Evolutionary conservation across 2,797 vertebrate genomes (phyloP).

Genomic region (Myotis daubentonii): DNA sequence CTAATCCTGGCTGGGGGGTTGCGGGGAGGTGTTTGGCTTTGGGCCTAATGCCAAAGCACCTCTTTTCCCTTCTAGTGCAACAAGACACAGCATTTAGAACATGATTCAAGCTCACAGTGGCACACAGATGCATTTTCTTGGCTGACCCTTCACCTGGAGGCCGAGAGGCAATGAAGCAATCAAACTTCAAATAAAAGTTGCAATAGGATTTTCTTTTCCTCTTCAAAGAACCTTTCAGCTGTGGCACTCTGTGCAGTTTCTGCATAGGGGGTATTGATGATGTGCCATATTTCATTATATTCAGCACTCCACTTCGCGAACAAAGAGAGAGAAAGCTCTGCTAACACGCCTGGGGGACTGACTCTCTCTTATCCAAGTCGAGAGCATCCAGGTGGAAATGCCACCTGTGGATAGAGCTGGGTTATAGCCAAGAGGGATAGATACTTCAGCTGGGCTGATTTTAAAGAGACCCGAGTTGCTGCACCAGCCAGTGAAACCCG

Average conservation of each 20-base stretch:
- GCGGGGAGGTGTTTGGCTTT: background rate
- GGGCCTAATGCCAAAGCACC: background rate
- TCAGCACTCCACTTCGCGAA: constrained; percentile 77
- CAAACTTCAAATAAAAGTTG: constrained; percentile 73
- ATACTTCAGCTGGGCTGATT: background rate
- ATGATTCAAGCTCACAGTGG: background rate
- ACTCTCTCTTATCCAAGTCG: constrained; percentile 27
- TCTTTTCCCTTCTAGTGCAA: background rate
- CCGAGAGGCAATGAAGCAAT: constrained; percentile 67
- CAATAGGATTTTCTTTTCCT: constrained; percentile 64
- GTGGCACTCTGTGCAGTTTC: constrained; percentile 73
- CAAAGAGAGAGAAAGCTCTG: constrained; percentile 64
- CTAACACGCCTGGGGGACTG: constrained; percentile 22
- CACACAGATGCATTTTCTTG: background rate
- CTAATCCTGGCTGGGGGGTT: background rate
- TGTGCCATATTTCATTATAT: constrained; percentile 82
- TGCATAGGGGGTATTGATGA: constrained; percentile 78
- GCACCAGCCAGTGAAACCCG: background rate
- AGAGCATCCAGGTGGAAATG: constrained; percentile 74
- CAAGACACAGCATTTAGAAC: background rate
- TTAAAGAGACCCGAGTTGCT: background rate
- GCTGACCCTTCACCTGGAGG: constrained; percentile 52
- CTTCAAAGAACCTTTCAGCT: constrained; percentile 74
- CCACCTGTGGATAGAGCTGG: constrained; percentile 29
- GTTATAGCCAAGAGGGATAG: background rate